Percentiles rank a stretch among this genome's conserved stretches.
These are phyloP conservation scores for Spizaetus ornatus DNA, from an alignment of 2,113 vertebrate species.

Conservation along the genomic window DNA sequence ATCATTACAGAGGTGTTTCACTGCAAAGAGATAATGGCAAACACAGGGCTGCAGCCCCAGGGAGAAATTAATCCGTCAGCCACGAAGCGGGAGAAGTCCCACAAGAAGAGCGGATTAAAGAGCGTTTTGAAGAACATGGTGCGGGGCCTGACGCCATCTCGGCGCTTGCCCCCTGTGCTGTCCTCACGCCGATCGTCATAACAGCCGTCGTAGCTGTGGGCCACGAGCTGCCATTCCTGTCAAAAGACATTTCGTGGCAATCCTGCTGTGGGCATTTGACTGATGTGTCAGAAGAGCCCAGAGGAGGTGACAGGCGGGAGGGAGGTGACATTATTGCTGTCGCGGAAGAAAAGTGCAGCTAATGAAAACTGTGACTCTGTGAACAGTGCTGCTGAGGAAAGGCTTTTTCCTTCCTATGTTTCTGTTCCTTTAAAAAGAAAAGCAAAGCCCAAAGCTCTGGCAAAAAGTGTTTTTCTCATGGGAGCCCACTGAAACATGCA, in stretches of 20 bases:
- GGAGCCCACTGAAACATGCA: not conserved
- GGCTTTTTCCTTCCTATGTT: not conserved
- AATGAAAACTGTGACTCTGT: not conserved
- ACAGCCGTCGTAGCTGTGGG: not conserved
- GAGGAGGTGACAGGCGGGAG: not conserved
- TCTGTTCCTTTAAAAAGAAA: not conserved
- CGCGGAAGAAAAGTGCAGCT: not conserved
- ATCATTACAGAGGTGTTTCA: not conserved
- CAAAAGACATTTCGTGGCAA: conserved; percentile 4
- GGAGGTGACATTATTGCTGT: conserved; percentile 35
- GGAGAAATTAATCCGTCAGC: not conserved
- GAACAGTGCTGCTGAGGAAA: not conserved
- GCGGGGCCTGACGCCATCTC: not conserved
- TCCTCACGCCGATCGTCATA: not conserved
- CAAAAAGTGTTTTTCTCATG: not conserved
- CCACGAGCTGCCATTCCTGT: not conserved
- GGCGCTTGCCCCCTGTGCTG: not conserved
- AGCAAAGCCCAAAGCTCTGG: not conserved
- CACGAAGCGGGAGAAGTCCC: not conserved
- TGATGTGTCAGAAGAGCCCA: not conserved
- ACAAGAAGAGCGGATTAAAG: not conserved
- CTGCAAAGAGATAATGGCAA: not conserved
- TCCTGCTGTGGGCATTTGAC: conserved; percentile 5
- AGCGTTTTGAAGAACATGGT: not conserved
- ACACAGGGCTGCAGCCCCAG: not conserved